These are phyloP conservation scores for Anastatus disparis DNA, from an alignment of 1,140 invertebrate species.

Conservation along the genomic window DNA sequence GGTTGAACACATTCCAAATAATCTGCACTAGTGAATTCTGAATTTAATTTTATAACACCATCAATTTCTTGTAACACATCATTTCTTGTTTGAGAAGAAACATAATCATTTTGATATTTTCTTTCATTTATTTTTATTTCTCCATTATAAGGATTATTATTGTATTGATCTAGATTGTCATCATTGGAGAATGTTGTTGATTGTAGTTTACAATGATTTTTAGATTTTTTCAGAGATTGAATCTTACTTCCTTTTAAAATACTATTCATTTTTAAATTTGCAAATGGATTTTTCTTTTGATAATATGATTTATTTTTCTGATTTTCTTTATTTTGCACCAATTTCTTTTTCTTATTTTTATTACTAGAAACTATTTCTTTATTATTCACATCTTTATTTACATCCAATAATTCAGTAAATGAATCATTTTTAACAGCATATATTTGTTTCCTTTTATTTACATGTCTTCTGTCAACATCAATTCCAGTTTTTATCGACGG, in stretches of 20 bases:
- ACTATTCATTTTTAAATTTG: constrained; percentile 33
- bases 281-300: constrained; percentile 32
- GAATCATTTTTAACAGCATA: constrained; percentile 34
- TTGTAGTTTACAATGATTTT: neutral
- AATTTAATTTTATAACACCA: constrained; percentile 21
- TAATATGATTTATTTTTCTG: neutral
- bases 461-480: constrained; percentile 1
- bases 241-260: constrained; percentile 34
- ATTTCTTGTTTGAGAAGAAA: neutral
- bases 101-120: constrained; percentile 2
- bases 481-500: neutral
- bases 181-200: neutral
- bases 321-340: constrained; percentile 2
- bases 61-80: constrained; percentile 2
- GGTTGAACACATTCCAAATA: constrained; percentile 39
- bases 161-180: constrained; percentile 2
- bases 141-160: neutral
- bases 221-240: neutral
- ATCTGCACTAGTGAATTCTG: constrained; percentile 30
- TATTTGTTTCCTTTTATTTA: constrained; percentile 43
- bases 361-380: constrained; percentile 11
- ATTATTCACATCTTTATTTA: neutral
- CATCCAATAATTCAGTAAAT: constrained; percentile 13
- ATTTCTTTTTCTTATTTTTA: constrained; percentile 27
- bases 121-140: neutral